phyloP scores from a whole-genome alignment of 2,113 vertebrate genomes.

The Cyprinus carpio region DNA sequence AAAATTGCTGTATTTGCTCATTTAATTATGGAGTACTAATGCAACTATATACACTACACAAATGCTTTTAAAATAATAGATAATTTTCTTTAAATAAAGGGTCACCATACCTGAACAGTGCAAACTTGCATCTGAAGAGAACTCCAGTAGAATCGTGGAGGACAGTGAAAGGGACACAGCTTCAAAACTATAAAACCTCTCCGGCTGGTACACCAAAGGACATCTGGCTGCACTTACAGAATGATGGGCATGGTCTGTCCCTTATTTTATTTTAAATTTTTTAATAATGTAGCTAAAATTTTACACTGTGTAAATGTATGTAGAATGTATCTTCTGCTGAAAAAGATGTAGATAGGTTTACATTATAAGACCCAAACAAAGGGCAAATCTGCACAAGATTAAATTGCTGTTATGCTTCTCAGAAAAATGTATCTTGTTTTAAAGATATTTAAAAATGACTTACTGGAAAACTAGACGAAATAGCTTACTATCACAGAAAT shows the following conservation, averaged over 20 bases:
- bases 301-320: background rate
- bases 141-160: constrained; percentile 45
- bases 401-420: background rate
- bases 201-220: constrained; percentile 67
- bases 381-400: background rate
- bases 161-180: constrained; percentile 69
- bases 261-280: background rate
- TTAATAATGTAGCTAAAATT: background rate
- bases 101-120: constrained; percentile 85
- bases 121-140: constrained; percentile 76
- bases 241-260: constrained; percentile 72
- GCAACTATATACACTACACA: background rate
- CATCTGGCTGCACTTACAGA: constrained; percentile 78
- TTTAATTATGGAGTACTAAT: background rate
- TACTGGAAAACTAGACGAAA: background rate
- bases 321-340: background rate
- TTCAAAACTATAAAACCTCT: constrained; percentile 60
- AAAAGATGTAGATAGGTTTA: background rate
- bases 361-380: background rate
- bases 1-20: background rate
- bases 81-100: constrained; percentile 66
- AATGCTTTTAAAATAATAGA: background rate
- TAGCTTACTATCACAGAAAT: background rate
- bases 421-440: background rate
- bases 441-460: background rate